Base-by-base conservation (phyloP, 1,140 invertebrate genomes). In the Pomacea maculata region DNA sequence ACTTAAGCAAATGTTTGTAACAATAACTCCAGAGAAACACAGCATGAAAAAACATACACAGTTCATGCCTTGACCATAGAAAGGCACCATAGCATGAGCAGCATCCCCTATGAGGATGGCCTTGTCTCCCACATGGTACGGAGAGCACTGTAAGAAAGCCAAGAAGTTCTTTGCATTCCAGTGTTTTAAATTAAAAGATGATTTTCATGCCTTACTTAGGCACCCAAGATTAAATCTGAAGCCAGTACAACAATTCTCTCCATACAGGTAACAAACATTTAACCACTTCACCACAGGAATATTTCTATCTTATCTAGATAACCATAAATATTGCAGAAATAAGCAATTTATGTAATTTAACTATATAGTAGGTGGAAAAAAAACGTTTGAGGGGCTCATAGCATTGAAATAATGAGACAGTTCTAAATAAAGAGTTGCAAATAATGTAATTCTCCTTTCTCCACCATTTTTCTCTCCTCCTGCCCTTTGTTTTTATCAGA, bases 21-120 rank as follows among this genome's bases (percentile, higher is more conserved):
- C 34, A 45, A 45, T 45, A 45, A 45, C 34, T 45, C 6, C 1
- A 1, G 34, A 45, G 34, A 45, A 45, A 6, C 34, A 45, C 34
- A 45, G 34, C 6, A 2, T 45, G 34, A 45, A 45, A 4, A 45
- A 45, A 85, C 87, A 82, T 88, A 90, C 95, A 21, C 96, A 95
- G 90, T 99, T 99, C 97, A 99, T 99, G 86, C 98, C 98, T 93
- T 99, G 98, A 0, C 97, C 98, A 89, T 98, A 99, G 92, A 99
- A 99, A 0, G 98, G 98, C 6, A 99, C 98, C 94, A 99, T 98
- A 0, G 98, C 97, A 90, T 99, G 98, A 0, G 98, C 98, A 12
- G 98, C 97, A 92, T 99, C 98, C 0, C 98, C 98, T 84, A 99
- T 94, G 5, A 99, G 93, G 2, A 99, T 85, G 0, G 93, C 94